A percentile compares a stretch with the other conserved stretches of the same genome.
Conservation (phyloP, 2,797 vertebrate genomes). For the Meriones psammophilus region DNA sequence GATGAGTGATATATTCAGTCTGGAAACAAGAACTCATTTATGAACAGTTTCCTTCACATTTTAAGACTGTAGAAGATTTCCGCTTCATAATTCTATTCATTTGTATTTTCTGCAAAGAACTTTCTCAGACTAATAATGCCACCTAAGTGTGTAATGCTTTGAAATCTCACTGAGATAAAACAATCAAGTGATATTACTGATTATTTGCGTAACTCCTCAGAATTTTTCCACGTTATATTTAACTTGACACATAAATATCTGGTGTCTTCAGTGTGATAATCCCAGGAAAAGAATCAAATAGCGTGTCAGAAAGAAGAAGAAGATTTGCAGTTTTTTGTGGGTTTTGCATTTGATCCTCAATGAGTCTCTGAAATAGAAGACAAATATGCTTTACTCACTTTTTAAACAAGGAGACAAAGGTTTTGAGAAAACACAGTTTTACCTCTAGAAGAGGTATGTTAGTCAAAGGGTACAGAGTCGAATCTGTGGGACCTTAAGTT, state of each 20-base stretch:
- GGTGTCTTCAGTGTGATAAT: background rate
- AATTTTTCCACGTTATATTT: constrained; percentile 28
- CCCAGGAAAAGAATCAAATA: background rate
- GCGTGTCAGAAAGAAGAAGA: background rate
- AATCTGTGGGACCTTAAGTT: background rate
- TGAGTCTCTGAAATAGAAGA: background rate
- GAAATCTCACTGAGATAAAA: constrained; percentile 52
- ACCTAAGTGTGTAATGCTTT: constrained; percentile 20
- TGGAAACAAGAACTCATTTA: constrained; percentile 54
- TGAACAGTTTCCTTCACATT: constrained; percentile 32
- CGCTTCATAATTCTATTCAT: constrained; percentile 13
- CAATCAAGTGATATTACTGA: constrained; percentile 61
- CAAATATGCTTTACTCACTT: background rate
- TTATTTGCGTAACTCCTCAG: constrained; percentile 66
- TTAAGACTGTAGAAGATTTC: constrained; percentile 55
- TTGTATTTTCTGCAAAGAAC: constrained; percentile 46
- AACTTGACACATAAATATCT: constrained; percentile 17
- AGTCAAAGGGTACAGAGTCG: background rate
- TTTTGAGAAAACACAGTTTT: constrained; percentile 35
- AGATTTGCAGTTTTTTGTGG: background rate
- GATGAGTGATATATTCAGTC: constrained; percentile 50
- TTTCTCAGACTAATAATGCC: constrained; percentile 36
- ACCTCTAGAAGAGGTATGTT: background rate
- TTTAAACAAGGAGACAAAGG: background rate
- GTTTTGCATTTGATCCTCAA: background rate